Evolutionary conservation across 1,140 invertebrate genomes (phyloP), one percentile per base, ranked within the genome.

Genomic region (Leucophenga varia): DNA sequence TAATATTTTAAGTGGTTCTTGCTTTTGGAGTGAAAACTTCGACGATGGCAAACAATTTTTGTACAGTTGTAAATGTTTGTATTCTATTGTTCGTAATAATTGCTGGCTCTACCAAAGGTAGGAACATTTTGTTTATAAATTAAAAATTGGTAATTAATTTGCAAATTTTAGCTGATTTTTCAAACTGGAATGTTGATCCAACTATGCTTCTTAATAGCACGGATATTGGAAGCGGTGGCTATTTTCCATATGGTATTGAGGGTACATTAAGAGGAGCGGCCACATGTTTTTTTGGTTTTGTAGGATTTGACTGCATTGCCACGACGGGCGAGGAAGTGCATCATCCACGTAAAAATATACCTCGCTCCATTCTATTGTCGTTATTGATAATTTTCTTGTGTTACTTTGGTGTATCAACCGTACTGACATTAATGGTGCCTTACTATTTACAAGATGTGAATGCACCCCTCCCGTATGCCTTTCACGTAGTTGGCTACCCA

Each of bases 241-340:
- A 86, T 63, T 80, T 86, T 17, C 86, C 86, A 0, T 87, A 77
- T 57, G 87, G 86, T 3, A 76, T 85, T 30, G 72, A 75, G 44
- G 87, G 86, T 1, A 80, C 80, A 2, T 56, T 92, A 42, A 85
- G 84, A 10, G 91, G 91, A 1, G 90, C 91, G 1, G 91, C 91
- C n/a, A 90, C 91, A 12, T 95, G 93, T 75, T 97, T 96, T 77
- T 96, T 95, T 67, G 93, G 92, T 4, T 96, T 95, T 72, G 93
- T 95, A 43, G 93, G 93, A 14, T 97, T 96, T 72, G 93, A 97
- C 69, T 91, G 90, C 49, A 94, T 97, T 2, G 72, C 87, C 1
- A 87, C 86, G 1, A 80, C 79, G 0, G 78, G 78, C 0, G 79
- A 90, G 68, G 87, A 89, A 74, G 90, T 88, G 0, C 84, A 83